Evolutionary conservation across 1,140 invertebrate genomes (phyloP), one percentile per base, ranked within the genome.

Genomic region (Trachymyrmex cornetzi): DNA sequence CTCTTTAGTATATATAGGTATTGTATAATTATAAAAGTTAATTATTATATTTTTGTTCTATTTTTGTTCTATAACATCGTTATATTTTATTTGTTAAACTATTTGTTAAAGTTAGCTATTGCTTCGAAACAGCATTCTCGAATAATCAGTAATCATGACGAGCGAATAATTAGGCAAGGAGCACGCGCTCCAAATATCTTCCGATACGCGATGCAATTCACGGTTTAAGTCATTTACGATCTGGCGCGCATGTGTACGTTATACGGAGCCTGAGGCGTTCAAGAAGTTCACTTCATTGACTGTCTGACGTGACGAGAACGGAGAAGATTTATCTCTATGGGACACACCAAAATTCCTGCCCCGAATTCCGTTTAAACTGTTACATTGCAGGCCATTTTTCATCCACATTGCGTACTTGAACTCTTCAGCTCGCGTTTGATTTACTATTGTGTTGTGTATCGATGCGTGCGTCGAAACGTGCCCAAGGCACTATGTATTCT

Each of bases 111-210:
- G 24, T 63, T 6, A 30, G 27, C 11, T 44, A 44, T 1, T 30
- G 61, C 14, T 63, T 64, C 14, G 3, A n/a, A 16, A 34, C 63
- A n/a, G 3, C 22, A 1, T 69, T 69, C 1, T 7, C n/a, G 0
- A 69, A 69, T 12, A 38, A 24, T 12, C 34, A 22, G 24, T 2
- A 24, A 11, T 69, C 66, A 22, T 2, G 5, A 38, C 34, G 63
- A 67, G 64, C 34, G 34, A 24, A 38, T 44, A 67, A 69, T 69
- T 69, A 69, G 30, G 27, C 64, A 66, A 38, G 66, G 38, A 69
- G 66, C 66, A 66, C 64, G n/a, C 34, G 64, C 27, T 16, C 64
- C 19, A 19, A 38, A 66, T 66, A 66, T 66, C 27, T 11, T n/a
- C 30, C 64, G 34, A 66, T 69, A 48, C 3, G n/a, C 27, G 38